phyloP scores from a whole-genome alignment of 1,140 invertebrate genomes.

The Drosophila ironensis region DNA sequence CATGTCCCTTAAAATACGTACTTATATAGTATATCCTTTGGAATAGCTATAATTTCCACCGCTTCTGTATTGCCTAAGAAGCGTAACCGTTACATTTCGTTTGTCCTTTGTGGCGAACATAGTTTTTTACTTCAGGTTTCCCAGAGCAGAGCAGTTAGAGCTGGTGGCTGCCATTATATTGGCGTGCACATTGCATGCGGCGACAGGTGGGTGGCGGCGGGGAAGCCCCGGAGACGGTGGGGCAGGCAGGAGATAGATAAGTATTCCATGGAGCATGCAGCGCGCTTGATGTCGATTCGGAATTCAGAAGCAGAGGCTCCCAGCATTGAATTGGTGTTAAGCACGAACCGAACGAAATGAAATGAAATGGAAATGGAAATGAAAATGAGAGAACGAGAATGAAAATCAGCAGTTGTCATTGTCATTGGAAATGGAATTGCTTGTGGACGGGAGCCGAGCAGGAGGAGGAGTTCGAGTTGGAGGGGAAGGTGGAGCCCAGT shows the following conservation, averaged over 20 bases:
- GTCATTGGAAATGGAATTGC: slow-evolving; percentile 40
- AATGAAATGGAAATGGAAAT: slow-evolving; percentile 59
- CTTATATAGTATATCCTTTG: too few relatives aligned
- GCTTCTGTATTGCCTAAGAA: neutral
- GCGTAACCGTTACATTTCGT: slow-evolving; percentile 36
- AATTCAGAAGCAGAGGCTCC: slow-evolving; percentile 29
- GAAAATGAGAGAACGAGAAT: slow-evolving; percentile 58
- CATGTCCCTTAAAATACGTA: too few relatives aligned
- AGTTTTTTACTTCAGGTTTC: slow-evolving; percentile 30
- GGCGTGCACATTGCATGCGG: slow-evolving; percentile 62
- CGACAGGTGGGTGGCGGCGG: slow-evolving; percentile 21
- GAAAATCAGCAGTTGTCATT: slow-evolving; percentile 77
- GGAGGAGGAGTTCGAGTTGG: neutral
- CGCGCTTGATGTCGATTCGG: slow-evolving; percentile 56
- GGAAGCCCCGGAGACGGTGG: neutral
- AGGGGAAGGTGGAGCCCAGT: neutral
- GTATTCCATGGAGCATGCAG: slow-evolving; percentile 57
- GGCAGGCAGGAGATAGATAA: slow-evolving; percentile 55
- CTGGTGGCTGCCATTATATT: slow-evolving; percentile 13
- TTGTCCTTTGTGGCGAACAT: slow-evolving; percentile 72
- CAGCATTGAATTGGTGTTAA: slow-evolving; percentile 77
- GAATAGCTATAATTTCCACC: neutral
- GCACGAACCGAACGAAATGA: slow-evolving; percentile 69
- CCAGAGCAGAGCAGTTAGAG: neutral
- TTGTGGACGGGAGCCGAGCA: slow-evolving; percentile 1